Percentiles rank a stretch among this genome's conserved stretches.
These are phyloP conservation scores for Drosophila eohydei DNA, from an alignment of 2,888 invertebrate genomes.

Conservation along the genomic window DNA sequence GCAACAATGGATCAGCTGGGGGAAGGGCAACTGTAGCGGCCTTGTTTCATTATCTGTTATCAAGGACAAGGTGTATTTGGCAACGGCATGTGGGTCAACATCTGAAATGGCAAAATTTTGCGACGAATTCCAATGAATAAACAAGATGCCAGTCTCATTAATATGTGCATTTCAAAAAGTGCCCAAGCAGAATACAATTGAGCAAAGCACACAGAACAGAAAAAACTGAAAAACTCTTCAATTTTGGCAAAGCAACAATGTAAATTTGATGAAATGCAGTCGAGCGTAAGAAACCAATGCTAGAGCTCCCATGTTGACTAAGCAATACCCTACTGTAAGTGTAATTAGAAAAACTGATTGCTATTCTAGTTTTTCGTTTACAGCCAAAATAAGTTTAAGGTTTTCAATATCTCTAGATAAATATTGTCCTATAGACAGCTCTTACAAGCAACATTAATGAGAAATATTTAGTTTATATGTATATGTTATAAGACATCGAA, in stretches of 20 bases:
- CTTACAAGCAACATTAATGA: background rate
- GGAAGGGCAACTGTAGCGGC: background rate
- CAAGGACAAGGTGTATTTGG: slow-evolving; percentile 15
- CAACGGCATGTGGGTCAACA: slow-evolving; percentile 6
- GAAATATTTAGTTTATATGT: background rate
- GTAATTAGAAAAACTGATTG: background rate
- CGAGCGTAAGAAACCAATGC: slow-evolving; percentile 12
- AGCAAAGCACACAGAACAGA: background rate
- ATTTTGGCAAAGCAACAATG: slow-evolving; percentile 33
- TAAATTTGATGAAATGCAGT: slow-evolving; percentile 30
- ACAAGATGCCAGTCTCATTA: slow-evolving; percentile 16
- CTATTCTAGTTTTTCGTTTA: background rate
- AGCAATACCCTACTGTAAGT: slow-evolving; percentile 3
- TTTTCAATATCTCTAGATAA: background rate
- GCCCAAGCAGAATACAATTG: background rate
- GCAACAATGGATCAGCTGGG: background rate
- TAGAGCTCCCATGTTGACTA: background rate
- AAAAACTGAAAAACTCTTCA: slow-evolving; percentile 19
- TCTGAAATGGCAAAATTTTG: slow-evolving; percentile 19
- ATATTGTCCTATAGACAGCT: background rate
- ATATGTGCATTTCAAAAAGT: slow-evolving; percentile 32
- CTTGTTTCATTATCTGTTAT: slow-evolving; percentile 17
- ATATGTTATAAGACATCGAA: background rate
- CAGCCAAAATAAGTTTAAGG: background rate
- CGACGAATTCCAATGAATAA: slow-evolving; percentile 25